Evolutionary conservation across 2,113 vertebrate genomes (phyloP), one percentile per base, ranked within the genome.

Genomic region (Gnathonemus echidnorhynchus): DNA sequence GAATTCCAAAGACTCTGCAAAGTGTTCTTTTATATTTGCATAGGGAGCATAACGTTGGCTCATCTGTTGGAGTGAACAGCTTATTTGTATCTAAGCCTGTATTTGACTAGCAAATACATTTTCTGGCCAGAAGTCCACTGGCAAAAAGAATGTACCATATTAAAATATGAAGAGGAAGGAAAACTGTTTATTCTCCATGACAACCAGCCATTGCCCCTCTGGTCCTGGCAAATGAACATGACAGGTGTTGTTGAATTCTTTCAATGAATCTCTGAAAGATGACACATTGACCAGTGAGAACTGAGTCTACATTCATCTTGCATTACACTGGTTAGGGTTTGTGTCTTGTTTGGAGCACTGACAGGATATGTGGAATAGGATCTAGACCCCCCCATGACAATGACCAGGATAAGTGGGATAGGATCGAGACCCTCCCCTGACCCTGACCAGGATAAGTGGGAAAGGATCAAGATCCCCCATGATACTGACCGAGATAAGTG

Each of bases 101-200:
- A 42, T 88, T 88, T 88, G 87, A 62, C 8, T 88, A 58, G 27
- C 87, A 88, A 88, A 88, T 87, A 39, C n/a, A 87, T 87, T 87
- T 87, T 52, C 66, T 52, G n/a, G 49, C 27, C 27, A 35, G 49
- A 7, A 31, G 86, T 31, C 27, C n/a, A 87, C n/a, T 53, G 50
- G 31, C 27, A 53, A 87, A 31, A 56, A 83, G 77, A 85, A 85
- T 85, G 83, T 46, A 48, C 83, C 83, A 85, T 5, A 83, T 35
- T 83, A 42, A 83, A 49, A 86, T 27, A 56, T 52, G 9, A 87
- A 24, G 53, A 24, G 52, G 21, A 8, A 58, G 3, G 7, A 52
- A 83, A 86, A 86, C 85, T 86, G 85, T 49, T 46, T 48, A 86
- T 86, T 24, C 19, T 6, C 53, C 21, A 58, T 58, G 21, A 58